Evolutionary conservation across 1,140 invertebrate genomes (phyloP), one percentile per base, ranked within the genome.

Genomic region (Odontomachus brunneus): DNA sequence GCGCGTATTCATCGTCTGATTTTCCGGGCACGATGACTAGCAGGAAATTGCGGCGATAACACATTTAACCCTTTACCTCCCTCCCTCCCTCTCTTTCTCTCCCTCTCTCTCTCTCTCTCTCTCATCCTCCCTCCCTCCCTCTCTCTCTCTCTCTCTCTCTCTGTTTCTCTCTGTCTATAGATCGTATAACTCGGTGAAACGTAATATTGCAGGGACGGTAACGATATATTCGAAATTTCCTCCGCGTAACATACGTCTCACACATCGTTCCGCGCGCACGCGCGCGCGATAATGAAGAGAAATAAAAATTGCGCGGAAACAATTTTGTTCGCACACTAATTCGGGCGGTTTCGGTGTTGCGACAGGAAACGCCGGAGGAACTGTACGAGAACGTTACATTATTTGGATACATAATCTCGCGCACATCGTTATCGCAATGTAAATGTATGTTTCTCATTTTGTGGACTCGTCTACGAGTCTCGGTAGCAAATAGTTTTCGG

Each of bases 11-110:
- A 26, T 29, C 9, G 75, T 26, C 29, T 71, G 65, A 80, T 80
- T 71, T 80, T 71, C 75, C 65, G 51, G 33, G 24, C 33, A 51
- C 44, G 73, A 75, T 51, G 59, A 75, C 59, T 65, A 26, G 44
- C 51, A 24, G 51, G 62, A 80, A 78, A 78, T 78, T 78, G 75
- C 51, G 75, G 55, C 66, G 78, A 73, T 71, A 73, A 74, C 19
- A 44, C 22, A 51, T 82, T 82, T 73, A 73, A 82, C 67, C 67
- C 33, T 57, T 76, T 83, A 49, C 22, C 53, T 29, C 17, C 24
- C 2, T 29, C 22, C 38, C 7, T 63, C 55, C 62, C 29, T 33
- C 29, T 33, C 29, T 33, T 5, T 33, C 29, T 33, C 29, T 33
- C 29, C 5, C 29, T 33, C 29, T 33, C 29, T 33, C 29, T 33